Evolutionary conservation across 2,113 vertebrate species (phyloP), one percentile per base, ranked within the genome.

Genomic region (Coptodon bakossiorum): DNA sequence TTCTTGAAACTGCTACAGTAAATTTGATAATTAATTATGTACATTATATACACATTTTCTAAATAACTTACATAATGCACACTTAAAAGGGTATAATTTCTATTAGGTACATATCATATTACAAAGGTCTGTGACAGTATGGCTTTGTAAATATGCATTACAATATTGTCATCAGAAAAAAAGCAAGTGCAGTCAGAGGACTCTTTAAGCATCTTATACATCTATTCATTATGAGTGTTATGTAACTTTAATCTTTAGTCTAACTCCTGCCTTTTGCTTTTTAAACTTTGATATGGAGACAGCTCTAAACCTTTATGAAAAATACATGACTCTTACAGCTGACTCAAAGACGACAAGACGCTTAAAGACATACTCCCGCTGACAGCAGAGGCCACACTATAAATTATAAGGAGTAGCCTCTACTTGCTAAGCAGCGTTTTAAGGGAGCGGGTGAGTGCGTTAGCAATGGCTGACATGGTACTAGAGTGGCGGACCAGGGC

Each of bases 401-500:
- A 90, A 86, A 90, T 90, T 83, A 90, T 78, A 84, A 84, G 80
- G 76, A 86, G 54, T 78, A 90, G 91, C 89, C 86, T 91, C 91
- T 97, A 98, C 95, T 99, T 99, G 96, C 98, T 99, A 95, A 99
- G 98, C 97, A 99, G 98, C 96, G 96, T 98, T 97, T 99, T 99
- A 96, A 99, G 98, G 96, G 98, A 99, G 97, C 97, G 97, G 94
- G 98, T 99, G 96, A 99, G 98, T 96, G 98, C 97, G 96, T 98
- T 99, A 96, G 98, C 97, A 91, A 99, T 98, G 95, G 98, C 97
- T 89, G 98, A 98, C 98, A 99, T 99, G 95, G 98, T 97, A 93
- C 97, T 98, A 19, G 98, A 98, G 95, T 98, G 98, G 96, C 97
- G 97, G 93, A 96, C 97, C 86, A 98, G 97, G 92, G 98, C 97